Base-by-base conservation (phyloP, 2,797 vertebrate species). In the Perdix hodgsoniae region DNA sequence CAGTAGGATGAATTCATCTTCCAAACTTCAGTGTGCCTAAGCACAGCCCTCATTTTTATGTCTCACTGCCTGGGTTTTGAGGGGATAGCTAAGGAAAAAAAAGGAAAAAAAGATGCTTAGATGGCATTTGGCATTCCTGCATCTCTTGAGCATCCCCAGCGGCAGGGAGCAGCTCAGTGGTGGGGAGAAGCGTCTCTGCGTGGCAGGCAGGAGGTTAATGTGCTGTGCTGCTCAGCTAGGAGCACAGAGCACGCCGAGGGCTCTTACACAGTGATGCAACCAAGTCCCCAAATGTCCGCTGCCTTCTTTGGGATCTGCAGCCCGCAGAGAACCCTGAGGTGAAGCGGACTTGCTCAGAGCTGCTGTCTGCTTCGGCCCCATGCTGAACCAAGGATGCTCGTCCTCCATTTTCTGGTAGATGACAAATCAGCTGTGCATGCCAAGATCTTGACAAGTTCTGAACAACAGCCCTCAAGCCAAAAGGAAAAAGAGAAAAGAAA, bases 391-490 rank as follows among this genome's bases (percentile, higher is more conserved):
- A 75, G 91, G 95, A 94, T 81, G 79, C 84, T 95, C 81, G 77
- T 70, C 92, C 94, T 96, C 94, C 94, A 96, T 95, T 95, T 96
- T 80, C 93, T 72, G 84, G 81, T 3, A 40, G 88, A 94, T 90
- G 92, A 96, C 94, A 96, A 93, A 83, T 96, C 89, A 91, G 79
- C 85, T 14, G 27, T 4, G 3, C 45, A 70, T 72, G 94, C 95
- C 91, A 94, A 95, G 93, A 95, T 96, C 95, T 89, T 86, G 88
- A 88, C 90, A 96, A 95, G 91, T 93, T 95, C 88, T 14, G 13
- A 95, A 84, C 88, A 90, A 86, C 90, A 90, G 71, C 90, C 96
- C 93, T 86, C 67, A 8, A 94, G 93, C 88, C 93, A 67, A 79
- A 94, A 94, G 90, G 83, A 88, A 72, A 90, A 78, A 88, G 90